phyloP scores from a whole-genome alignment of 2,113 vertebrate species.

The Elgaria multicarinata region DNA sequence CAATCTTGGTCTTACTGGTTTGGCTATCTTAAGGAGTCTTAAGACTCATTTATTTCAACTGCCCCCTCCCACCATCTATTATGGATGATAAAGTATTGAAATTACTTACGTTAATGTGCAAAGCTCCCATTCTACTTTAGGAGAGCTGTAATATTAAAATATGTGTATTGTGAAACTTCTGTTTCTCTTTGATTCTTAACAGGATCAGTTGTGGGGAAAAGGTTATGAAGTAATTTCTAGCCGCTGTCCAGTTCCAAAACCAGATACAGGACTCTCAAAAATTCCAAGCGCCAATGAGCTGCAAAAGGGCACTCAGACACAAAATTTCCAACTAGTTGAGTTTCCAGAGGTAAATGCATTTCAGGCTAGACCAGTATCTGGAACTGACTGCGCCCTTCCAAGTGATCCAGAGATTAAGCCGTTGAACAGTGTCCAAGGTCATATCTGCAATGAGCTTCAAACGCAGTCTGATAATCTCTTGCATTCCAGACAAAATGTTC shows the following conservation, averaged over 20 bases:
- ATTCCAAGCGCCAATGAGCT: constrained; percentile 28
- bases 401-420: constrained; percentile 26
- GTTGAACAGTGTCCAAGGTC: constrained; percentile 6
- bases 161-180: not conserved
- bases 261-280: constrained; percentile 17
- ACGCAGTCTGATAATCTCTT: not conserved
- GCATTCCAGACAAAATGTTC: constrained; percentile 9
- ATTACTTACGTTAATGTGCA: not conserved
- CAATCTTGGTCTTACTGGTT: not conserved
- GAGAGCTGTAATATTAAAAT: not conserved
- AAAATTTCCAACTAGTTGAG: constrained; percentile 9
- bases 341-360: constrained; percentile 11
- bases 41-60: not conserved
- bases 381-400: constrained; percentile 30
- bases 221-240: constrained; percentile 42
- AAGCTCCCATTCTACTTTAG: not conserved
- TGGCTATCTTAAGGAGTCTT: not conserved
- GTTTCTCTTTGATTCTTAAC: constrained; percentile 58
- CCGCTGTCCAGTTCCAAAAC: constrained; percentile 33
- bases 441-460: constrained; percentile 31
- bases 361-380: not conserved
- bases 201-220: constrained; percentile 28
- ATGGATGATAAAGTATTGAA: not conserved
- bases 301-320: constrained; percentile 12
- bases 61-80: no score